Conservation (phyloP, 2,888 invertebrate species). For the Minunthozetes semirufus region DNA sequence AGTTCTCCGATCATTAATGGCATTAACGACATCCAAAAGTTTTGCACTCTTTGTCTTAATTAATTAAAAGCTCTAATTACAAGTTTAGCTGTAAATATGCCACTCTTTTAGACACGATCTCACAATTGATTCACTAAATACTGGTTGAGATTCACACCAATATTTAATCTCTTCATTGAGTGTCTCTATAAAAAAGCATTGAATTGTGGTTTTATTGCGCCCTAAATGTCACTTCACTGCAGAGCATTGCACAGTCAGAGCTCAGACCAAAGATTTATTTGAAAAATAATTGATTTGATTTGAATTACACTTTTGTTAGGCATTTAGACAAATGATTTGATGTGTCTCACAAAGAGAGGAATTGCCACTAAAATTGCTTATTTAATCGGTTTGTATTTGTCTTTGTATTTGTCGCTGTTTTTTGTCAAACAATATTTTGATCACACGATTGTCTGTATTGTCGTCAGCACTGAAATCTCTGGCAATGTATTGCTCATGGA, state of each 20-base stretch:
- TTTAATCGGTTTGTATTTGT: too few species aligned
- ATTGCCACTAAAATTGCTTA: not conserved
- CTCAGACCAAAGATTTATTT: not conserved
- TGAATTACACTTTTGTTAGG: not conserved
- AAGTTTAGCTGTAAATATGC: not conserved
- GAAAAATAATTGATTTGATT: not conserved
- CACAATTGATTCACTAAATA: not conserved
- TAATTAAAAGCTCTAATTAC: slow-evolving; percentile 24
- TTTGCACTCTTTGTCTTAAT: slow-evolving; percentile 17
- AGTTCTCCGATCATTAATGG: not conserved
- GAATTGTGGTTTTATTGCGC: slow-evolving; percentile 8
- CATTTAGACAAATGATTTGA: not conserved
- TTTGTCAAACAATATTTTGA: too few species aligned
- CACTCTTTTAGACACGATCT: not conserved
- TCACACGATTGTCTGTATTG: too few species aligned
- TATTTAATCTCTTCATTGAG: not conserved
- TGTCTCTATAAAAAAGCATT: not conserved
- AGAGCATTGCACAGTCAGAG: too few species aligned
- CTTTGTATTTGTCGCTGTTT: too few species aligned
- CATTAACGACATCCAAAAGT: not conserved
- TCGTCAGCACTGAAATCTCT: too few species aligned
- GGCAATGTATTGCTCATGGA: too few species aligned
- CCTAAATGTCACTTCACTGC: slow-evolving; percentile 10
- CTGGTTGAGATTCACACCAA: not conserved
- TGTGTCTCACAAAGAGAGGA: not conserved